A percentile compares a stretch with the other conserved stretches of the same genome.
Conservation (phyloP, 2,888 invertebrate genomes). For the Exocentrus adspersus region DNA sequence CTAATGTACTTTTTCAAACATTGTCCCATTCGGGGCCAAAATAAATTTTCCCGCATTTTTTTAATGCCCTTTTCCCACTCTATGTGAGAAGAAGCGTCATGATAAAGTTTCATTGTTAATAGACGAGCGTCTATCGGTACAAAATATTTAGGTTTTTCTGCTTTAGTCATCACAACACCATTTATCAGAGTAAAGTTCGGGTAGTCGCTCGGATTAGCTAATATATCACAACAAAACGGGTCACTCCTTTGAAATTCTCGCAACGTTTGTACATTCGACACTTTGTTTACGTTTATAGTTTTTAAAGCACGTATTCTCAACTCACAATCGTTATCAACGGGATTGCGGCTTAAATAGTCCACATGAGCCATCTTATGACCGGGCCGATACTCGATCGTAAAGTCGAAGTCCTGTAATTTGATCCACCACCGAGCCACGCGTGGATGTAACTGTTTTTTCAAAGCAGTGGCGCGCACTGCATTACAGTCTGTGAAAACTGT, state of each 20-base stretch:
- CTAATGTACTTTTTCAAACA: neutral
- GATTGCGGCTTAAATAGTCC: neutral
- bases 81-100: no score
- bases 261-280: neutral
- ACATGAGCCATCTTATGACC: constrained; percentile 11
- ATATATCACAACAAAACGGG: neutral
- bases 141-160: neutral
- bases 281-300: neutral
- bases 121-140: neutral
- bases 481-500: constrained; percentile 38
- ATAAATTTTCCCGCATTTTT: neutral
- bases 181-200: neutral
- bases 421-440: constrained; percentile 9
- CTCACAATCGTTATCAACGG: no score
- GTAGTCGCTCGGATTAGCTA: neutral
- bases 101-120: neutral
- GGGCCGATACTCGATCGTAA: constrained; percentile 9
- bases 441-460: constrained; percentile 4
- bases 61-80: no score
- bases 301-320: neutral
- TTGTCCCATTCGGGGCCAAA: neutral
- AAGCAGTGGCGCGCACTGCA: constrained; percentile 5
- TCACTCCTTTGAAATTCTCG: neutral
- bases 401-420: constrained; percentile 19
- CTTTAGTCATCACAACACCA: neutral